Evolutionary conservation across 2,797 vertebrate genomes (phyloP).

Genomic region (Varecia variegata): DNA sequence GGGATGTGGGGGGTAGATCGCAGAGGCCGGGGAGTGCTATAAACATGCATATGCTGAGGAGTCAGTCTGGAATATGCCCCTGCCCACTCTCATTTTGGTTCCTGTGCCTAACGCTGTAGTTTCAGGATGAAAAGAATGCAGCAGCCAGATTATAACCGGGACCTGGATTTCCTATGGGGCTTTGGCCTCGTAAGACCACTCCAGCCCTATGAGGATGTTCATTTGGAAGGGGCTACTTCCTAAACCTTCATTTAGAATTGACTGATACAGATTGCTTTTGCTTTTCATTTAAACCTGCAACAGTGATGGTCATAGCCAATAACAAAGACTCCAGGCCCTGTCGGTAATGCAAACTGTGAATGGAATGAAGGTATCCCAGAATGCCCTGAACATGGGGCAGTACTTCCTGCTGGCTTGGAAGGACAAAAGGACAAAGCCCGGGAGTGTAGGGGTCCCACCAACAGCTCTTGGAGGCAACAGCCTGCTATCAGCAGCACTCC

Average conservation of each 20-base stretch:
- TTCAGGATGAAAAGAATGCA: conserved; percentile 53
- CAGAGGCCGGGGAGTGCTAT: not conserved
- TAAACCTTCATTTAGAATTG: conserved; percentile 43
- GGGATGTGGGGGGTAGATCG: no score
- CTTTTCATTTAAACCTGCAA: conserved; percentile 66
- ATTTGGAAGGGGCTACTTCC: conserved; percentile 73
- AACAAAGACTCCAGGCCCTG: conserved; percentile 70
- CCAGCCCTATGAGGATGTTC: not conserved
- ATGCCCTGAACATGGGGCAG: conserved; percentile 82
- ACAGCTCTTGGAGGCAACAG: conserved; percentile 86
- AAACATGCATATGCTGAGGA: not conserved
- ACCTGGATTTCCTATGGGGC: conserved; percentile 55
- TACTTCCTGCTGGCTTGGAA: conserved; percentile 87
- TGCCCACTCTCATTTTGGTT: conserved; percentile 52
- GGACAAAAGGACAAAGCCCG: conserved; percentile 87
- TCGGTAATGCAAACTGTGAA: conserved; percentile 73
- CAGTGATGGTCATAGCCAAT: conserved; percentile 71
- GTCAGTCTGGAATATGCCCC: not conserved
- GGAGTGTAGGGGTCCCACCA: conserved; percentile 85
- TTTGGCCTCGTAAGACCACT: conserved; percentile 28
- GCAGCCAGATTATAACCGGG: conserved; percentile 39
- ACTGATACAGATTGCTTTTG: conserved; percentile 62
- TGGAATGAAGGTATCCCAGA: conserved; percentile 86
- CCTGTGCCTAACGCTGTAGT: not conserved
- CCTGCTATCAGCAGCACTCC: conserved; percentile 86